Conservation (phyloP, 2,113 vertebrate species). For the Gobio gobio region DNA sequence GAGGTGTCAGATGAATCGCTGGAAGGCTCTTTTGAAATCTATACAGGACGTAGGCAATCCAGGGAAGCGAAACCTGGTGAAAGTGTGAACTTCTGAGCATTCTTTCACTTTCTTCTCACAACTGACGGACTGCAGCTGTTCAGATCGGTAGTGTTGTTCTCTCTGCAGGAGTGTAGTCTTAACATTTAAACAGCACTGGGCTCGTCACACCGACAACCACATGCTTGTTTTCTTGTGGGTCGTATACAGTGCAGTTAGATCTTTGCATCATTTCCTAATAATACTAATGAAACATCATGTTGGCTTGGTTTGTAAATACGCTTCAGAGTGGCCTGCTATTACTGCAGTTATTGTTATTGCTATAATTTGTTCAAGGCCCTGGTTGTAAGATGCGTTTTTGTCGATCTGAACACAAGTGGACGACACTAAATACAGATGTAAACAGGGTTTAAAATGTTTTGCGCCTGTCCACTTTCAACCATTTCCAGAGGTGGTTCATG, state of each 20-base stretch:
- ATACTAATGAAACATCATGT: background rate
- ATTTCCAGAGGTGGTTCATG: too few species aligned
- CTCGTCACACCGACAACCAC: conserved; percentile 2
- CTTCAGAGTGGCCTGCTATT: background rate
- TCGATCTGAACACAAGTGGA: too few species aligned
- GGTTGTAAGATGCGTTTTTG: too few species aligned
- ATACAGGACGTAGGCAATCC: conserved; percentile 47
- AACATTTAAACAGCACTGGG: conserved; percentile 21
- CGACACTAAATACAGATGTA: too few species aligned
- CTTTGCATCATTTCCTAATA: background rate
- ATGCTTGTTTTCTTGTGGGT: conserved; percentile 1
- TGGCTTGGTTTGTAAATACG: background rate
- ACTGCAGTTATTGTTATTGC: background rate
- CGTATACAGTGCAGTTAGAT: background rate
- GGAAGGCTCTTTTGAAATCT: conserved; percentile 68
- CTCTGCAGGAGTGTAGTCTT: background rate
- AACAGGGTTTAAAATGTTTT: too few species aligned
- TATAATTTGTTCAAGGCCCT: background rate
- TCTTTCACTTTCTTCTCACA: background rate
- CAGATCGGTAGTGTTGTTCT: background rate
- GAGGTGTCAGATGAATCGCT: conserved; percentile 71
- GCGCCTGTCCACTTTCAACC: too few species aligned
- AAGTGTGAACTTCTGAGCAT: conserved; percentile 14
- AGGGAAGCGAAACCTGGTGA: background rate
- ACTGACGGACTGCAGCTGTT: conserved; percentile 39